phyloP scores from a whole-genome alignment of 2,797 vertebrate species.

The Phylloscopus collybita region DNA sequence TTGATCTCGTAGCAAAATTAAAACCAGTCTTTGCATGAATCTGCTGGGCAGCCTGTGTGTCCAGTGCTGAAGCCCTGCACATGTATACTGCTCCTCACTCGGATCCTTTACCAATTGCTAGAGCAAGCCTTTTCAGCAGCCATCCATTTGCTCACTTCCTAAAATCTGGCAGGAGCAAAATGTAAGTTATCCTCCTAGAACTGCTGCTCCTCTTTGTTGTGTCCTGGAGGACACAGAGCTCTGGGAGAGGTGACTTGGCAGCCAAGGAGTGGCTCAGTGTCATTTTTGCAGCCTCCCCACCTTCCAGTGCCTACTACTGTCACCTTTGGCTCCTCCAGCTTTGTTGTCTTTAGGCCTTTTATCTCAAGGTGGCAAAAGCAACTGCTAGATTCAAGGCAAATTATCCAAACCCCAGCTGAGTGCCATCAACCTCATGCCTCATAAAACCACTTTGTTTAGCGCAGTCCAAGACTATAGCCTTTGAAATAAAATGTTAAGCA shows the following conservation, averaged over 20 bases:
- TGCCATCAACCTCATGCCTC: neutral
- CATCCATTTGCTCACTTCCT: neutral
- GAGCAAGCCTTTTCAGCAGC: neutral
- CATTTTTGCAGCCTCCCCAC: neutral
- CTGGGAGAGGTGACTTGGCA: neutral
- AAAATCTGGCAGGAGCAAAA: neutral
- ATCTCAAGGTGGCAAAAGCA: neutral
- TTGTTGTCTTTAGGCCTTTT: neutral
- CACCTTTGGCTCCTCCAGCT: neutral
- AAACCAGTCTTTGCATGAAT: neutral
- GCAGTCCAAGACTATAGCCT: neutral
- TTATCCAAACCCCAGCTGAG: neutral
- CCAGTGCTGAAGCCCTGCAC: neutral
- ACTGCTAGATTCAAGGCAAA: neutral
- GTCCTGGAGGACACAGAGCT: neutral
- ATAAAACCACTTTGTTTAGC: neutral
- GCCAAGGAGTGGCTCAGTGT: neutral
- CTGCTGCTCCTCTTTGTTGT: neutral
- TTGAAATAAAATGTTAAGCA: neutral
- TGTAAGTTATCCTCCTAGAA: neutral
- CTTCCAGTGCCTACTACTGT: neutral
- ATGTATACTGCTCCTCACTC: neutral
- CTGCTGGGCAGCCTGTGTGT: neutral
- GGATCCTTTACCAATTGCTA: accelerated
- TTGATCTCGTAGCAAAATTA: neutral